Base-by-base conservation (phyloP, 1,140 invertebrate genomes). In the Megalonaias nervosa region DNA sequence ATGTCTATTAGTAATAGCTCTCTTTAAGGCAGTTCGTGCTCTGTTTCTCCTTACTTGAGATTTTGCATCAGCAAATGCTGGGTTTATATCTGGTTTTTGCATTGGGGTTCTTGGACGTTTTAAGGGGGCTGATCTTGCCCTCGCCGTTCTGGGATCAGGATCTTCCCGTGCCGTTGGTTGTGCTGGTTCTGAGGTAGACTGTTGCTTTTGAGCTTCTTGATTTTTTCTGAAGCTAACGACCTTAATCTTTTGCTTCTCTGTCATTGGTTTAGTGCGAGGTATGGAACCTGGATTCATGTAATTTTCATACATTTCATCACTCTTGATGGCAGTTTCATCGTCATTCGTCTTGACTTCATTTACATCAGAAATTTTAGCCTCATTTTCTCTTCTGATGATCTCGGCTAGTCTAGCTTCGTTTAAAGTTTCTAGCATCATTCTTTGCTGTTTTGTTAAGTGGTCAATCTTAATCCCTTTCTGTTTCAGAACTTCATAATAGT, bases 401-500 rank as follows among this genome's bases (percentile, higher is more conserved):
- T 81, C 73, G 21, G 75, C 73, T 58, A 26, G 64, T 57, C 79
- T 78, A 55, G 75, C 56, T 23, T 79, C 71, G 4, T 64, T 62
- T 21, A 66, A 67, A 65, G 75, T 77, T 58, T 75, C 31, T 16
- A 75, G 48, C 60, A 75, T 75, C 71, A 80, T 60, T 38, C 64
- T 65, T 70, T 80, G 78, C 17, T 78, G 62, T 57, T 80, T 74
- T 56, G 69, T 65, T 67, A 69, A 48, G 58, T 74, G 67, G 23
- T 75, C 19, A 17, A 77, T 70, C 19, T 55, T 69, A 21, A 75
- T 81, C 60, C 82, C 80, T 38, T 71, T 79, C 56, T 73, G 65
- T 70, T 82, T 81, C 14, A 80, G 66, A 31, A 84, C 81, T 79
- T 84, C 83, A 72, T 82, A 82, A 70, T 84, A 84, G 64, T 84